Percentiles rank a stretch among this genome's conserved stretches.
Conservation (phyloP, 53 echinoderm and acorn worm genomes). For the Apostichopus leukothele region DNA sequence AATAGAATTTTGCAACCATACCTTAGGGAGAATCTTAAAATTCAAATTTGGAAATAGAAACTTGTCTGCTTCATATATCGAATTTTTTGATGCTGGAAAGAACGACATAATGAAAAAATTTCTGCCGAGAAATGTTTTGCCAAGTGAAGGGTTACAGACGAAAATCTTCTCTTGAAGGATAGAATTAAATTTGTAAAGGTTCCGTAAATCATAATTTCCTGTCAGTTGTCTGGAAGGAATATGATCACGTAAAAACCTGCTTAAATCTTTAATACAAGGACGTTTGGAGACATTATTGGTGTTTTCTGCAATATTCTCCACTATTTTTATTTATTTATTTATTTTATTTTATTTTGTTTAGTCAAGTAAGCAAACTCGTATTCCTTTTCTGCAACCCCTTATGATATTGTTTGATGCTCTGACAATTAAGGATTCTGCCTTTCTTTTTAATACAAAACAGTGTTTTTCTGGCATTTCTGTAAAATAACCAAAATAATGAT, state of each 20-base stretch:
- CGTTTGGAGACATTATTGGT: no score
- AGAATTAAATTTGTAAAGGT: not conserved
- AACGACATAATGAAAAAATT: not conserved
- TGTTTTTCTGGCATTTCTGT: no score
- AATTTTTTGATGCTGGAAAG: not conserved
- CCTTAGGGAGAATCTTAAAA: slow-evolving; percentile 3
- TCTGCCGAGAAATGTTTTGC: not conserved
- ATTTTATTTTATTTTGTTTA: no score
- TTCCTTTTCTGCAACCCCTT: no score
- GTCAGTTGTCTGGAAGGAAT: not conserved
- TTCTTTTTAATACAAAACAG: no score
- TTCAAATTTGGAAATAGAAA: not conserved
- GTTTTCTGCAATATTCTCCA: no score
- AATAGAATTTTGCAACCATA: not conserved
- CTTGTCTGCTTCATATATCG: not conserved
- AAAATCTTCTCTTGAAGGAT: not conserved
- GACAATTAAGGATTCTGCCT: no score
- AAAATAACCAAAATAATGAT: no score
- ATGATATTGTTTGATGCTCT: no score
- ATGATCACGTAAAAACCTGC: not conserved
- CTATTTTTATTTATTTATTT: no score
- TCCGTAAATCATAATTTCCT: not conserved
- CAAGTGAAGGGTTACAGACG: not conserved
- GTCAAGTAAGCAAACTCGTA: no score
- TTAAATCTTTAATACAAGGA: not conserved